Evolutionary conservation across 1,140 invertebrate species (phyloP), one percentile per base, ranked within the genome.

Genomic region (Trachymyrmex septentrionalis): DNA sequence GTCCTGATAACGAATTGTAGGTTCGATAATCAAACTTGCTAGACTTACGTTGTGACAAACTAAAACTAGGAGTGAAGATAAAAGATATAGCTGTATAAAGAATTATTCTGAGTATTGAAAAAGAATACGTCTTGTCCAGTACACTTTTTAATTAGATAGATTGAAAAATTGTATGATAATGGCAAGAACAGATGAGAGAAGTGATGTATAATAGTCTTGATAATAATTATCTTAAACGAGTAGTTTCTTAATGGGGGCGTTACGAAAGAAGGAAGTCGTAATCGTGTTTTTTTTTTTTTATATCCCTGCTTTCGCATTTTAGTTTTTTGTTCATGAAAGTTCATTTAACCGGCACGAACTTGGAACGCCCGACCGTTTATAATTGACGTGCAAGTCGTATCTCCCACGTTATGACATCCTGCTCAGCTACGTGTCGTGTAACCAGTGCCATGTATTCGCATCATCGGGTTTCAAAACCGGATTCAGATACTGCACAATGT

Each of bases 391-490:
- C n/a, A 34, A 59, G 19, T 61, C 38, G 21, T 75, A 63, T 61
- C 10, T 61, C n/a, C n/a, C 48, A 27, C 21, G 66, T 71, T 59
- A 48, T 48, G 38, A 84, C 38, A 73, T 73, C 67, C 80, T 59
- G 78, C 27, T 48, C 6, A 38, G 24, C 24, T 75, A 50, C 38
- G 12, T 50, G 48, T 19, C 16, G n/a, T 50, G 55, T 75, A 50
- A 84, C 69, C 27, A 53, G 80, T 84, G 48, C 44, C 69, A 38
- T 12, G 48, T 81, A 80, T 80, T 30, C 44, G 69, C 38, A 44
- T 84, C 55, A 50, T 75, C 69, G 38, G 69, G 24, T 84, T 84
- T 84, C 69, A 73, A 61, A 84, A 84, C 55, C 38, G 55, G 80
- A 84, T 75, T 34, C 38, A 24, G 55, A 84, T 24, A 73, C 44